Base-by-base conservation (phyloP, 53 echinoderm and acorn worm species). In the Paelopatides confundens region DNA sequence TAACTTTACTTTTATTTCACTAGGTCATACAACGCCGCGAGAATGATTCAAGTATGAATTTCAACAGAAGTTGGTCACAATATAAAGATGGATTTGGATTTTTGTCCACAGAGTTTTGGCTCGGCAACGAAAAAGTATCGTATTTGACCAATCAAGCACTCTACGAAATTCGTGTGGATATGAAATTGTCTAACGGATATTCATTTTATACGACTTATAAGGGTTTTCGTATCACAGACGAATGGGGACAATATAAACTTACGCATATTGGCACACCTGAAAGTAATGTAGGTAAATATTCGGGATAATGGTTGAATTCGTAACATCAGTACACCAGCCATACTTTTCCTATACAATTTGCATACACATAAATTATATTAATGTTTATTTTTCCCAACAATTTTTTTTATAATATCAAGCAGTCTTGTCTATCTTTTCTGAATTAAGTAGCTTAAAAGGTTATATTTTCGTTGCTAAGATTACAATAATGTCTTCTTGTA, bases 61-160 rank as follows among this genome's bases (percentile, higher is more conserved):
- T 81, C 49, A 48, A 81, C 49, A 24, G 81, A 13, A 46, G 27
- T 14, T 81, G 81, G 81, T 28, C 23, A 48, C 51, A 46, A 9
- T n/a, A 48, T 51, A 4, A 50, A 51, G 26, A 81, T 50, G 81
- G 81, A 46, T 81, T 81, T 51, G 81, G 81, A 2, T 50, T 3
- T 1, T 13, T 50, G 8, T 24, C 24, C 3, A 52, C 31, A 28
- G 81, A 81, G 30, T 50, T 48, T 81, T 81, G 81, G 81, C 47
- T 81, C 49, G 81, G 81, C 23, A 32, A 31, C 5, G 2, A 51
- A 0, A 46, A 48, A 48, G 5, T 51, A 51, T 52, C 48, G 3
- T 17, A 5, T 50, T 31, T 81, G 23, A 81, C 81, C 3, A 81
- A 81, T 32, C 32, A 50, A 48, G 81, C 32, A n/a, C 12, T 50